A percentile compares a stretch with the other conserved stretches of the same genome.
Conservation (phyloP, 2,797 vertebrate genomes). For the Ptychadena robeensis region DNA sequence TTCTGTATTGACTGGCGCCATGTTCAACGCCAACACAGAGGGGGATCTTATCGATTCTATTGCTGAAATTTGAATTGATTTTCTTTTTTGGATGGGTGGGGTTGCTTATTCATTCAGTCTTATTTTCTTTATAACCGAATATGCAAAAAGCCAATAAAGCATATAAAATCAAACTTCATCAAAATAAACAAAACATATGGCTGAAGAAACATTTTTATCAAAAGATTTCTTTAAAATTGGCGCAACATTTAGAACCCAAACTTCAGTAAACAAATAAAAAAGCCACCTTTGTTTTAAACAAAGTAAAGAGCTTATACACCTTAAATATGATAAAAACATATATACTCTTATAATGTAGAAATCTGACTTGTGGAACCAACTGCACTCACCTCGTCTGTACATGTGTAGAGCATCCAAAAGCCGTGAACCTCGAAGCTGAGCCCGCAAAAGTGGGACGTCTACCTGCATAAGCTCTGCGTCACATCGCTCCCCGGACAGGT, state of each 20-base stretch:
- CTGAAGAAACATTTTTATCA: no score
- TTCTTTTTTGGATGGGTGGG: background rate
- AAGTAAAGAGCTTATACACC: no score
- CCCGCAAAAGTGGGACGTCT: conserved; percentile 87
- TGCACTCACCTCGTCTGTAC: conserved; percentile 91
- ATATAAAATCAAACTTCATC: background rate
- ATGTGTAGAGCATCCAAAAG: conserved; percentile 91
- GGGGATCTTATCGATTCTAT: conserved; percentile 43
- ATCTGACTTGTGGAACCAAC: background rate
- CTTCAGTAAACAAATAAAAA: no score
- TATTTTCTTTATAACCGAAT: conserved; percentile 15
- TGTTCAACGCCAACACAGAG: background rate
- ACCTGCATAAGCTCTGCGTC: conserved; percentile 91
- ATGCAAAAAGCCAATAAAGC: conserved; percentile 18
- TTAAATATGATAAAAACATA: no score
- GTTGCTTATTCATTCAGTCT: conserved; percentile 35
- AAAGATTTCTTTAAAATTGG: no score
- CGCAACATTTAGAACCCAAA: no score
- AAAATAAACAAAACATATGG: no score
- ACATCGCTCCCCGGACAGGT: conserved; percentile 82
- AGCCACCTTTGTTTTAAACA: no score
- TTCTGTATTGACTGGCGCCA: conserved; percentile 66
- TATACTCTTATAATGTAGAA: no score
- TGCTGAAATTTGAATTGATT: conserved; percentile 52
- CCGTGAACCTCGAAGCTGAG: conserved; percentile 91